These are phyloP conservation scores for Kryptolebias ocellatus DNA, from an alignment of 2,797 vertebrate genomes.

Conservation along the genomic window DNA sequence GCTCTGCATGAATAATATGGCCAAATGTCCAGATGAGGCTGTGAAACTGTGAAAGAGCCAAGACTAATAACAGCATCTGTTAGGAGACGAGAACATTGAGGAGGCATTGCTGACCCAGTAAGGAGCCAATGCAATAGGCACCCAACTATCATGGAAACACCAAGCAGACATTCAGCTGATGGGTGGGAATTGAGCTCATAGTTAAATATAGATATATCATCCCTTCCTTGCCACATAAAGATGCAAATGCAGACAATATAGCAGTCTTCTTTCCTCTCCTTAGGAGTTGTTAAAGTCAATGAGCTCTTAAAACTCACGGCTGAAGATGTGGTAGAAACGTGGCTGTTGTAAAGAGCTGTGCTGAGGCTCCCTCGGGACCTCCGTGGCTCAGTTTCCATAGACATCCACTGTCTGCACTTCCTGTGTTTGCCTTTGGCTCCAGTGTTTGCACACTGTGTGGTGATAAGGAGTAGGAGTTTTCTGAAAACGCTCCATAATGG, in stretches of 20 bases:
- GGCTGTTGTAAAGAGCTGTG: slow-evolving; percentile 60
- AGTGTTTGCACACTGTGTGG: slow-evolving; percentile 59
- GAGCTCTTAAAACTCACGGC: slow-evolving; percentile 77
- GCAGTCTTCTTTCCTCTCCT: slow-evolving; percentile 66
- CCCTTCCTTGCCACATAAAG: slow-evolving; percentile 66
- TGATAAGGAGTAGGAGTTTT: slow-evolving; percentile 41
- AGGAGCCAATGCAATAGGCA: slow-evolving; percentile 45
- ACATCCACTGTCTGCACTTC: slow-evolving; percentile 59
- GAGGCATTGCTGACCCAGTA: slow-evolving; percentile 43
- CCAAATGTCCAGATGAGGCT: slow-evolving; percentile 76
- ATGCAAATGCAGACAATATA: slow-evolving; percentile 73
- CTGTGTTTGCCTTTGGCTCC: slow-evolving; percentile 56
- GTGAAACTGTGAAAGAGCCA: slow-evolving; percentile 74
- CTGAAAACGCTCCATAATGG: slow-evolving; percentile 57
- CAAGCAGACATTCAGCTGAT: slow-evolving; percentile 57
- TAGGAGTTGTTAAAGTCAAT: slow-evolving; percentile 79
- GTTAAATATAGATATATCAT: slow-evolving; percentile 76
- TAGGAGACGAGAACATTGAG: slow-evolving; percentile 70
- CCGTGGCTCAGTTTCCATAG: slow-evolving; percentile 58
- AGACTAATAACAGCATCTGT: slow-evolving; percentile 78
- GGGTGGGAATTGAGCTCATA: slow-evolving; percentile 58
- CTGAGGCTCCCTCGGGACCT: slow-evolving; percentile 48
- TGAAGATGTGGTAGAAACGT: slow-evolving; percentile 56
- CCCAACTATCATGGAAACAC: slow-evolving; percentile 42
- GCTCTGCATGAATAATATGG: slow-evolving; percentile 67